These are phyloP conservation scores for Stenodera caucasica DNA, from an alignment of 2,888 invertebrate species.

Conservation along the genomic window DNA sequence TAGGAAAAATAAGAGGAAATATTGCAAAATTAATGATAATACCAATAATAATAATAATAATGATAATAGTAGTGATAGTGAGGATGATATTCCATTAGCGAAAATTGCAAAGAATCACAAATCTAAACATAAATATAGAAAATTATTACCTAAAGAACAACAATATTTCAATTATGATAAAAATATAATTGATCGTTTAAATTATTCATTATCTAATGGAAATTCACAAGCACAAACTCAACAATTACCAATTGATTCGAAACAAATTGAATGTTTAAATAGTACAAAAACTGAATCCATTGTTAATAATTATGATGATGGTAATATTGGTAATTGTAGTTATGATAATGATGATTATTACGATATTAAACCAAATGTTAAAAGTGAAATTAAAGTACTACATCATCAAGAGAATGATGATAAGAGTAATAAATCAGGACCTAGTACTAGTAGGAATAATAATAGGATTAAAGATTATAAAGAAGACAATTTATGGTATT, in stretches of 20 bases:
- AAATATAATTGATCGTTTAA: background rate
- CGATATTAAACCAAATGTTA: constrained; percentile 24
- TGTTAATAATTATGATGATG: background rate
- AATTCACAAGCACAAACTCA: background rate
- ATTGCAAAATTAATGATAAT: background rate
- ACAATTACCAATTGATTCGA: too few species aligned
- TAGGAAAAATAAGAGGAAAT: background rate
- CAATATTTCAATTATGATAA: background rate
- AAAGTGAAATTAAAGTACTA: constrained; percentile 20
- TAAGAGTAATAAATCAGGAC: constrained; percentile 20
- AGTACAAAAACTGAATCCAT: background rate
- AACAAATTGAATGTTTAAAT: too few species aligned
- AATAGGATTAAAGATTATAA: constrained; percentile 27
- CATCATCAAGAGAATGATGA: constrained; percentile 10
- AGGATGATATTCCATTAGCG: constrained; percentile 32
- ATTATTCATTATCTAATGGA: background rate
- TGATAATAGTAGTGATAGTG: constrained; percentile 20
- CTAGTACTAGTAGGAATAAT: constrained; percentile 28
- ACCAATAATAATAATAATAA: background rate
- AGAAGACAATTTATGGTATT: constrained; percentile 34
- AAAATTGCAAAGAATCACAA: constrained; percentile 12
- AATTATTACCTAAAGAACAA: background rate
- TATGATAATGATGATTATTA: constrained; percentile 9
- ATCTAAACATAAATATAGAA: background rate
- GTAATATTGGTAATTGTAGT: background rate